phyloP scores from a whole-genome alignment of 2,888 invertebrate species.

The Tricholauxania praeusta region DNA sequence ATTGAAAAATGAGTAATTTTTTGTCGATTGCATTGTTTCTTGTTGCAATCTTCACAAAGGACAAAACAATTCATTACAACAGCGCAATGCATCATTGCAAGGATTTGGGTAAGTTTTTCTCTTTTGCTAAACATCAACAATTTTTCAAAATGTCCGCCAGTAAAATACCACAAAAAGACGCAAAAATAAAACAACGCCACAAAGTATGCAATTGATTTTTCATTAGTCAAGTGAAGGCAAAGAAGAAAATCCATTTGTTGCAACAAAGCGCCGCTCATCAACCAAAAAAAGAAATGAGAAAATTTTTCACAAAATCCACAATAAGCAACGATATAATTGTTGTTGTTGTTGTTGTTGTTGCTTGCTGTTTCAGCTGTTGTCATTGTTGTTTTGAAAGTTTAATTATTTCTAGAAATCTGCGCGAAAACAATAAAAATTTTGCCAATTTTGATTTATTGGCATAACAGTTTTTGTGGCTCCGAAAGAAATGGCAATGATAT shows the following conservation, averaged over 20 bases:
- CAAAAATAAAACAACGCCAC: slow-evolving; percentile 29
- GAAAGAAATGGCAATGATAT: neutral
- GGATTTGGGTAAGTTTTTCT: slow-evolving; percentile 3
- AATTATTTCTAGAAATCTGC: neutral
- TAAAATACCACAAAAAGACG: neutral
- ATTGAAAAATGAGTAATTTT: slow-evolving; percentile 3
- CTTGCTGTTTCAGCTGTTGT: neutral
- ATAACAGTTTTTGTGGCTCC: slow-evolving; percentile 2
- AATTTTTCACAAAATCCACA: too few species aligned
- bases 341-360: slow-evolving; percentile 6
- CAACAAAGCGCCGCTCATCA: neutral
- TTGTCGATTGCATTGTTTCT: neutral
- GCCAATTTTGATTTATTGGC: slow-evolving; percentile 31
- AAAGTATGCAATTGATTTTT: slow-evolving; percentile 49
- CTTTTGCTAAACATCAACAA: slow-evolving; percentile 8
- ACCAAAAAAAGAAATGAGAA: neutral
- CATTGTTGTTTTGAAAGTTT: slow-evolving; percentile 17
- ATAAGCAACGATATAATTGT: neutral
- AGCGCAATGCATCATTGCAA: slow-evolving; percentile 11
- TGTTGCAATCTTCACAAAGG: slow-evolving; percentile 5
- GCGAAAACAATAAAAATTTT: slow-evolving; percentile 26
- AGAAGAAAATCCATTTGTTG: slow-evolving; percentile 12
- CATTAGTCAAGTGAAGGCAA: slow-evolving; percentile 36
- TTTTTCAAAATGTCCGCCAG: slow-evolving; percentile 28
- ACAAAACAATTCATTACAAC: slow-evolving; percentile 26